Percentiles rank a stretch among this genome's conserved stretches.
Conservation (phyloP, 2,797 vertebrate species). For the Aldrovandia affinis region DNA sequence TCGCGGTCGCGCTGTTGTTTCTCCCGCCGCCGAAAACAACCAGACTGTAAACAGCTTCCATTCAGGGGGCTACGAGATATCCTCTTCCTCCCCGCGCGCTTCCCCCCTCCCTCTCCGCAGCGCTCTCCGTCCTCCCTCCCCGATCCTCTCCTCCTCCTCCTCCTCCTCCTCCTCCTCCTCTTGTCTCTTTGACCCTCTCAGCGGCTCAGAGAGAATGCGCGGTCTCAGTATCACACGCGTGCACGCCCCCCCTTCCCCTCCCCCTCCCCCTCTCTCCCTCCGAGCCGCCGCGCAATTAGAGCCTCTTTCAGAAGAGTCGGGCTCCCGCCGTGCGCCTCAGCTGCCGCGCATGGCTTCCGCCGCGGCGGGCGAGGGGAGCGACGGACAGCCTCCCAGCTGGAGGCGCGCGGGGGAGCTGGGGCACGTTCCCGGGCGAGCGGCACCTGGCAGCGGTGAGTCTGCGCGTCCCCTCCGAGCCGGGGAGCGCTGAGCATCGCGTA, state of each 20-base stretch:
- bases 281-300: slow-evolving; percentile 43
- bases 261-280: slow-evolving; percentile 29
- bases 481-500: slow-evolving; percentile 31
- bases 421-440: slow-evolving; percentile 49
- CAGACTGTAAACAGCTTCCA: slow-evolving; percentile 50
- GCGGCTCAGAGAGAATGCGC: slow-evolving; percentile 32
- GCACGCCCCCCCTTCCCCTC: slow-evolving; percentile 36
- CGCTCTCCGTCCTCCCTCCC: slow-evolving; percentile 24
- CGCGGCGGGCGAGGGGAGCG: slow-evolving; percentile 45
- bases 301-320: slow-evolving; percentile 50
- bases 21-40: slow-evolving; percentile 42
- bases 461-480: slow-evolving; percentile 47
- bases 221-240: slow-evolving; percentile 39
- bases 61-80: slow-evolving; percentile 48
- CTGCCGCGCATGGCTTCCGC: slow-evolving; percentile 51
- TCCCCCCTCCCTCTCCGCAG: slow-evolving; percentile 43
- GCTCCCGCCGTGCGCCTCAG: slow-evolving; percentile 50
- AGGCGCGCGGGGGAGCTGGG: slow-evolving; percentile 52
- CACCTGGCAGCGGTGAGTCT: slow-evolving; percentile 34
- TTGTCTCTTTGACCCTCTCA: slow-evolving; percentile 53
- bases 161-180: slow-evolving; percentile 16
- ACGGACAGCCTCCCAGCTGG: slow-evolving; percentile 14
- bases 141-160: slow-evolving; percentile 16
- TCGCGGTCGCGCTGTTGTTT: slow-evolving; percentile 28
- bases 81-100: slow-evolving; percentile 42